These are phyloP conservation scores for Tubulanus polymorphus DNA, from an alignment of 2,888 invertebrate genomes.

Conservation along the genomic window DNA sequence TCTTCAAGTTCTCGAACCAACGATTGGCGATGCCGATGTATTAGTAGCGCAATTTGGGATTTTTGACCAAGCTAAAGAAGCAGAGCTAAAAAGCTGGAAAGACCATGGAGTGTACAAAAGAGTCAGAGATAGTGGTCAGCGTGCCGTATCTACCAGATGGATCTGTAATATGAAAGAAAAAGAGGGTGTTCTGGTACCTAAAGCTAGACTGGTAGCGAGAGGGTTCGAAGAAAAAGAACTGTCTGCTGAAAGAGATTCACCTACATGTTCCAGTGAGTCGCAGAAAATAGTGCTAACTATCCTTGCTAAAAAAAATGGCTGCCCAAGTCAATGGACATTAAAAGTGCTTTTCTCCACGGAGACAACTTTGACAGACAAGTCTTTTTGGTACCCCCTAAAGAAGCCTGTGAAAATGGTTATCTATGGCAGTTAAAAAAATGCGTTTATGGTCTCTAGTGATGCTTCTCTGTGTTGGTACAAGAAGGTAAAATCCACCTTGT, in stretches of 20 bases:
- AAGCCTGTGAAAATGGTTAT: conserved; percentile 7
- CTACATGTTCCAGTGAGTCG: conserved; percentile 17
- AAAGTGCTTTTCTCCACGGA: conserved; percentile 25
- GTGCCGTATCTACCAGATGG: conserved; percentile 10
- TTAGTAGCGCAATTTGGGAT: too few relatives aligned
- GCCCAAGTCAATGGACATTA: conserved; percentile 24
- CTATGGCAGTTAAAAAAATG: conserved; percentile 24
- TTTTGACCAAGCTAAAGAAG: conserved; percentile 16
- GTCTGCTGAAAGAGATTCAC: conserved; percentile 9
- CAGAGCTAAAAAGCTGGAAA: conserved; percentile 15
- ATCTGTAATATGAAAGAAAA: conserved; percentile 17
- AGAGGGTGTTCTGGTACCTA: conserved; percentile 10
- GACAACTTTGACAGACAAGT: conserved; percentile 17
- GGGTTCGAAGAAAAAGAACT: conserved; percentile 17
- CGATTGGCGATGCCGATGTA: too few relatives aligned
- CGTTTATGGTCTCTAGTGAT: conserved; percentile 23
- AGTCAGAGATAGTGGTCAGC: conserved; percentile 8
- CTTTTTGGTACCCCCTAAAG: conserved; percentile 18
- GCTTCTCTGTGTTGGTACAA: conserved; percentile 22
- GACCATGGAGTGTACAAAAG: conserved; percentile 16
- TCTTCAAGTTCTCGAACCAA: too few relatives aligned
- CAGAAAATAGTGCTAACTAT: conserved; percentile 17
- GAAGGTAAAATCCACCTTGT: conserved; percentile 19
- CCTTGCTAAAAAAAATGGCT: conserved; percentile 18
- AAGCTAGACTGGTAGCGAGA: conserved; percentile 20